Base-by-base conservation (phyloP, 1,140 invertebrate genomes). In the Acromyrmex echinatior region DNA sequence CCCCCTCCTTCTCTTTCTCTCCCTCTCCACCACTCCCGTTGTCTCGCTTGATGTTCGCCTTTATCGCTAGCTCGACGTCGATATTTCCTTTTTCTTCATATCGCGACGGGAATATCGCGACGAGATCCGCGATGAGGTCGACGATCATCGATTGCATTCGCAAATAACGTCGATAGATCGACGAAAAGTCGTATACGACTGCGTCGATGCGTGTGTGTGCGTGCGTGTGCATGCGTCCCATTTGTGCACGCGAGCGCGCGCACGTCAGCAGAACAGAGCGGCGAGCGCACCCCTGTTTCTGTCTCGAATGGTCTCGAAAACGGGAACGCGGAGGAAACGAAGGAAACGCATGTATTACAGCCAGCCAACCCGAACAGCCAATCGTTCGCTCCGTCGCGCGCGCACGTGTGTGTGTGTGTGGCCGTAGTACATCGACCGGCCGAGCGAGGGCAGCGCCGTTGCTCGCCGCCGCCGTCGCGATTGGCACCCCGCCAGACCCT, bases 381-480 rank as follows among this genome's bases (percentile, higher is more conserved):
- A 87, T 91, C 79, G 82, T 35, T 87, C 21, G 78, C 49, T 88
- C 74, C 70, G 31, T 85, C 9, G 16, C 18, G 31, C 6, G 53
- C 25, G 53, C 39, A 14, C 74, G 76, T 87, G 82, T 89, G 77
- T 89, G 91, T 31, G 28, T 31, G 2, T 31, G 28, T 91, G 65
- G 85, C 88, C 49, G 3, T 93, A 93, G 93, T 94, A 79, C 89
- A 88, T 87, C 89, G 82, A 76, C 65, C 88, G 73, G 87, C 92
- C 93, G 92, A 89, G 89, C 88, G 93, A 91, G 92, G 93, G 93
- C 93, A 93, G 91, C 90, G 86, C 88, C 58, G 91, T 93, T 92
- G 93, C 90, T 71, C 65, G 73, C 77, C 89, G 89, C 31, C 65
- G 77, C 82, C 68, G 82, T 81, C 60, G 77, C 81, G 70, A 76